These are phyloP conservation scores for Halichondria panicea DNA, from an alignment of 37 sponge, comb jelly and placozoan species.

Conservation along the genomic window DNA sequence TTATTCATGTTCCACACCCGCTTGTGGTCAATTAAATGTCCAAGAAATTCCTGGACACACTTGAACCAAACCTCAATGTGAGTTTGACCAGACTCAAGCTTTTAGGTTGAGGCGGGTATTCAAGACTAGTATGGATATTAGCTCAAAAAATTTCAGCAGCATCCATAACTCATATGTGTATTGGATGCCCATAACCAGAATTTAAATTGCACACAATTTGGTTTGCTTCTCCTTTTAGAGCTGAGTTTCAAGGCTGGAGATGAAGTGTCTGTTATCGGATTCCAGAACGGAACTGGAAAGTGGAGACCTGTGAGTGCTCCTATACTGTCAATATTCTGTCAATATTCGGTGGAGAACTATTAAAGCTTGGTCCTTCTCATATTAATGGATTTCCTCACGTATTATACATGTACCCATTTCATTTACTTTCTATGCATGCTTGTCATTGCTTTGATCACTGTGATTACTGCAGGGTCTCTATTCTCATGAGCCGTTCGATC, in stretches of 20 bases:
- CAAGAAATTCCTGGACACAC: too few species aligned
- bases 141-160: too few species aligned
- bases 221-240: constrained; percentile 20
- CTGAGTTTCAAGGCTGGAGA: constrained; percentile 68
- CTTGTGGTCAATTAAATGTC: too few species aligned
- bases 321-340: too few species aligned
- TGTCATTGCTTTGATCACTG: neutral
- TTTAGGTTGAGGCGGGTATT: too few species aligned
- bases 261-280: constrained; percentile 58
- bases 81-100: too few species aligned
- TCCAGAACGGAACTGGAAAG: constrained; percentile 29
- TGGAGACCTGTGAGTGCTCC: constrained; percentile 65
- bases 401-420: neutral
- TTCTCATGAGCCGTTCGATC: constrained; percentile 70
- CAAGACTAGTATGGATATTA: too few species aligned
- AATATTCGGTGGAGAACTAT: too few species aligned
- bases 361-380: too few species aligned
- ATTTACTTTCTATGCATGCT: neutral
- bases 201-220: neutral
- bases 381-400: neutral
- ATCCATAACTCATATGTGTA: too few species aligned
- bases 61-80: too few species aligned
- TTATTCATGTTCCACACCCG: too few species aligned
- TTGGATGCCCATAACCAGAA: neutral
- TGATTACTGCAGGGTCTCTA: constrained; percentile 55